Percentiles rank a stretch among this genome's conserved stretches.
These are phyloP conservation scores for Acanthiza pusilla DNA, from an alignment of 2,797 vertebrate genomes.

Conservation along the genomic window DNA sequence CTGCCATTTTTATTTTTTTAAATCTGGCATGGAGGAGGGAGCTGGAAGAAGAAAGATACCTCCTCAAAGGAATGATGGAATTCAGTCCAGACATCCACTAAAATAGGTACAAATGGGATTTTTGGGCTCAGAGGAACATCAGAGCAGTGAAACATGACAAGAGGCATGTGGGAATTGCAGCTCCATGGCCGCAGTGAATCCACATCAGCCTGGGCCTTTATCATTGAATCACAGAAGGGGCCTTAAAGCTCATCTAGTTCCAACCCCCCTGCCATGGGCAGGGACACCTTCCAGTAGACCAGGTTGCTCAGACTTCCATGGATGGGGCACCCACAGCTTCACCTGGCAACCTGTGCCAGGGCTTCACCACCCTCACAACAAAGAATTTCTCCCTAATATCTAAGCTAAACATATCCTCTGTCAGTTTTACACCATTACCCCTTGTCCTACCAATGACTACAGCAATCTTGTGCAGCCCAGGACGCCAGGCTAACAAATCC, in stretches of 20 bases:
- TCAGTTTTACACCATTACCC: background rate
- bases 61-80: background rate
- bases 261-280: fast-evolving
- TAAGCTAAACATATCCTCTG: background rate
- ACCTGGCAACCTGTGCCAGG: background rate
- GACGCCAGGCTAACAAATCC: background rate
- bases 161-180: background rate
- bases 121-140: background rate
- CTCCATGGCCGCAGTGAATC: fast-evolving
- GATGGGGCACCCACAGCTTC: background rate
- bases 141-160: background rate
- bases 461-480: background rate
- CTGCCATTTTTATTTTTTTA: background rate
- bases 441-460: background rate
- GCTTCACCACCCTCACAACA: background rate
- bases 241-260: background rate
- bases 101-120: background rate
- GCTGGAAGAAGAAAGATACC: background rate
- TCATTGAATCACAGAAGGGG: background rate
- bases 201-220: too few species aligned
- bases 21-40: background rate
- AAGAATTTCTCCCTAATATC: background rate
- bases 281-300: background rate
- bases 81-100: background rate
- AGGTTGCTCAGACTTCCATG: background rate